Conservation (phyloP, 2,113 vertebrate species). For the Nyctereutes procyonoides region DNA sequence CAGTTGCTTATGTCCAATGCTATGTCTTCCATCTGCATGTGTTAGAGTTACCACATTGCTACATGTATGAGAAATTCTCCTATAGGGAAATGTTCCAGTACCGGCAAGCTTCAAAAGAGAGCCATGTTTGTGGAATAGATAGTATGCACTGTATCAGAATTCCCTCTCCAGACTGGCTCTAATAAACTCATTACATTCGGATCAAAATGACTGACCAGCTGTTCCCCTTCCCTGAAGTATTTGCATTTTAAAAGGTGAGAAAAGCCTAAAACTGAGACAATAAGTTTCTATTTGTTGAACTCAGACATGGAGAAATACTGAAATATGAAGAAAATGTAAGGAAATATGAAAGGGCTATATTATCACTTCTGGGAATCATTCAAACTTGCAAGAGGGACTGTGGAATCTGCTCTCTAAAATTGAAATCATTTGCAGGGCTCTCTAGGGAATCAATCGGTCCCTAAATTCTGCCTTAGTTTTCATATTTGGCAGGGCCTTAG, state of each 20-base stretch:
- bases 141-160: slow-evolving; percentile 49
- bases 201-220: slow-evolving; percentile 81
- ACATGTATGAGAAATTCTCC: slow-evolving; percentile 40
- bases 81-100: slow-evolving; percentile 19
- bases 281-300: slow-evolving; percentile 59
- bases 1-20: not conserved
- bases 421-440: slow-evolving; percentile 30
- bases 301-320: not conserved
- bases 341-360: not conserved
- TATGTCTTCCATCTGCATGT: slow-evolving; percentile 1
- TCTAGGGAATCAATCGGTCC: not conserved
- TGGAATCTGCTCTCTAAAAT: not conserved
- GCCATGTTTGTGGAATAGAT: slow-evolving; percentile 14
- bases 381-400: not conserved
- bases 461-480: slow-evolving; percentile 51
- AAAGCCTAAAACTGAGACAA: slow-evolving; percentile 38
- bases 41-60: not conserved
- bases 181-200: slow-evolving; percentile 75
- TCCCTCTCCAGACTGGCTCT: slow-evolving; percentile 50
- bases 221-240: slow-evolving; percentile 70
- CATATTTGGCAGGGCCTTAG: slow-evolving; percentile 4
- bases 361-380: not conserved
- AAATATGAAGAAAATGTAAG: not conserved
- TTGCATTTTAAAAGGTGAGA: slow-evolving; percentile 74
- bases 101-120: slow-evolving; percentile 63